Evolutionary conservation across 2,113 vertebrate species (phyloP), one percentile per base, ranked within the genome.

Genomic region (Bothrops jararaca): DNA sequence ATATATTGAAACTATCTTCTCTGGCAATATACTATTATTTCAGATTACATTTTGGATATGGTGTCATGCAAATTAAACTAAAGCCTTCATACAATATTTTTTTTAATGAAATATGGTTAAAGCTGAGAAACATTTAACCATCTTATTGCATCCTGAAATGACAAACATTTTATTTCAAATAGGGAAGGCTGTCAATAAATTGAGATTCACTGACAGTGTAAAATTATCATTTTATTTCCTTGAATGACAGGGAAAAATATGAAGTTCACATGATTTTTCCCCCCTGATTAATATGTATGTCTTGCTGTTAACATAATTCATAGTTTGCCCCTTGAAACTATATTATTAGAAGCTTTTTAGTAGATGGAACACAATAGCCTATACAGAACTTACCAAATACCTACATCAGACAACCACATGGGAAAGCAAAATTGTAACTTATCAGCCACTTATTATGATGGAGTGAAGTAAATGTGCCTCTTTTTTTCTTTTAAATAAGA

Each of bases 211-310:
- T 91, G 90, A 56, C 64, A 42, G 53, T 85, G 1, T 91, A 42
- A 91, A 54, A 42, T 53, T 91, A 85, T 89, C 88, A 39, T 80
- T 54, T 54, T 53, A 74, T 74, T 5, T 34, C 52, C n/a, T 80
- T 80, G 60, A 34, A 48, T 2, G 7, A 45, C 8, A n/a, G 96
- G 96, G 96, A 96, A 95, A 94, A 94, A 96, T 95, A 95, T 93
- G 96, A 95, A 96, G 92, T 95, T 96, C 94, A 97, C 95, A 95
- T 91, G 93, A 91, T 96, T 96, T 96, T 23, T 91, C 90, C 93
- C 94, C 95, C 94, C 94, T 95, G 96, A 96, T 96, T 95, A 96
- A 95, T 5, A 22, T 86, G 96, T 91, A 85, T 94, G 5, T 80
- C 64, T 90, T 80, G 69, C 48, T 52, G 18, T 64, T 90, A 74